Evolutionary conservation across 2,113 vertebrate species (phyloP).

Genomic region (Poeciliopsis prolifica): DNA sequence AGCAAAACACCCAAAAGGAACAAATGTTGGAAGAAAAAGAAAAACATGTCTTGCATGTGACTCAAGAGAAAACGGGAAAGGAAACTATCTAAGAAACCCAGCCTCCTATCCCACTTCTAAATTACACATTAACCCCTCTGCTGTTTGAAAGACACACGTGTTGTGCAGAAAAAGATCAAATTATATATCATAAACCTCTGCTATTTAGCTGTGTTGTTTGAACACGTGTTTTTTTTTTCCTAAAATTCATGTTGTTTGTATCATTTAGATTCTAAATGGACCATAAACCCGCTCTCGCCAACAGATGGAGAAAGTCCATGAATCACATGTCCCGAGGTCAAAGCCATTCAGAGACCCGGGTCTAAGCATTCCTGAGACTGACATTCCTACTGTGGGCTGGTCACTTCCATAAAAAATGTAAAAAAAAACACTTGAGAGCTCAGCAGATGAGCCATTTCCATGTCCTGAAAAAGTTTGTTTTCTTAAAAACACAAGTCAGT

Average conservation of each 20-base stretch:
- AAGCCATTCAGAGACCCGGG: conserved; percentile 25
- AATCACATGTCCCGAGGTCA: conserved; percentile 24
- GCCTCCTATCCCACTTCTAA: background rate
- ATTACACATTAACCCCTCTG: background rate
- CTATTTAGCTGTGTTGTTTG: background rate
- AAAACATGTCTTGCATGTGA: background rate
- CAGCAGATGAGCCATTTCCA: conserved; percentile 35
- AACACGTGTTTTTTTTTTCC: background rate
- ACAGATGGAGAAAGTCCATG: conserved; percentile 1
- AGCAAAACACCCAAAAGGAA: background rate
- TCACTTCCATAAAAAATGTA: conserved; percentile 21
- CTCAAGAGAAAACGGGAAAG: background rate
- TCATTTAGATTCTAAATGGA: conserved; percentile 6
- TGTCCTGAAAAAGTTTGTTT: conserved; percentile 27
- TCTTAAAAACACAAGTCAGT: conserved; percentile 7
- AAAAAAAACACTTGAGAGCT: background rate
- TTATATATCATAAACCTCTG: too few relatives aligned
- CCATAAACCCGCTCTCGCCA: conserved; percentile 4
- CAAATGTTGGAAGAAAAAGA: background rate
- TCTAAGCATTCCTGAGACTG: conserved; percentile 31
- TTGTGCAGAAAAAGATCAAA: too few relatives aligned
- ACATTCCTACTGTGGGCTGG: conserved; percentile 55
- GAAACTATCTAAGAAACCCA: background rate
- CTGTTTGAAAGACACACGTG: background rate
- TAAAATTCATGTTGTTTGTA: background rate